Conservation (phyloP, 2,888 invertebrate species). For the Hydrotaea cyrtoneurina region DNA sequence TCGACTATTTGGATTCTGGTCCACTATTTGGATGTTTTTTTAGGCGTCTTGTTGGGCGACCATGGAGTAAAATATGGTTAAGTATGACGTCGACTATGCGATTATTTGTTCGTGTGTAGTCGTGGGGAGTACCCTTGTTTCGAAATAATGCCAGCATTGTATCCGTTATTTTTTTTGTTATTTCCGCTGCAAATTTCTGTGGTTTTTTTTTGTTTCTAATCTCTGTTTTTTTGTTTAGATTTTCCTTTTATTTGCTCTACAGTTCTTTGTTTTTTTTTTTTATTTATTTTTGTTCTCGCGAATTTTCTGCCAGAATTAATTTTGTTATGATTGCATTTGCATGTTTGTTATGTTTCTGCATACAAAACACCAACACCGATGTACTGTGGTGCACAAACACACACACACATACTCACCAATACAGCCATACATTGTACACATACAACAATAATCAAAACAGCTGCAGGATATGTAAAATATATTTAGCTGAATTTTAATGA, state of each 20-base stretch:
- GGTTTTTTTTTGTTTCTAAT: background rate
- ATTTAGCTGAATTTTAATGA: slow-evolving; percentile 5
- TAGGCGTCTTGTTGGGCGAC: too few relatives aligned
- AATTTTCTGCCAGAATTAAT: slow-evolving; percentile 43
- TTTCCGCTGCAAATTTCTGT: slow-evolving; percentile 48
- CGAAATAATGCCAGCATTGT: slow-evolving; percentile 15
- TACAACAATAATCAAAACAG: slow-evolving; percentile 26
- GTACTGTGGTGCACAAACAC: too few relatives aligned
- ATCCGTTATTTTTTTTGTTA: slow-evolving; percentile 52
- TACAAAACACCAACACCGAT: background rate
- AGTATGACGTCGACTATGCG: too few relatives aligned
- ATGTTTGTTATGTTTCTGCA: slow-evolving; percentile 22
- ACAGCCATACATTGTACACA: background rate
- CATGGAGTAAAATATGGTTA: too few relatives aligned
- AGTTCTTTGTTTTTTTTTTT: slow-evolving; percentile 24
- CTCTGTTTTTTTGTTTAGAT: slow-evolving; percentile 5
- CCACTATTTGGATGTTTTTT: too few relatives aligned
- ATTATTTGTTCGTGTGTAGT: too few relatives aligned
- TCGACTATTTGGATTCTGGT: too few relatives aligned
- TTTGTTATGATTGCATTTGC: slow-evolving; percentile 57
- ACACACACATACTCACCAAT: slow-evolving; percentile 2
- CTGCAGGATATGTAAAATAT: slow-evolving; percentile 37
- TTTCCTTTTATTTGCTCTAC: background rate
- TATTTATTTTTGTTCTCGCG: too few relatives aligned
- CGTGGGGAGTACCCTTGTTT: too few relatives aligned